Percentiles rank a stretch among this genome's conserved stretches.
These are phyloP conservation scores for Hypanus sabinus DNA, from an alignment of 2,113 vertebrate genomes.

Conservation along the genomic window DNA sequence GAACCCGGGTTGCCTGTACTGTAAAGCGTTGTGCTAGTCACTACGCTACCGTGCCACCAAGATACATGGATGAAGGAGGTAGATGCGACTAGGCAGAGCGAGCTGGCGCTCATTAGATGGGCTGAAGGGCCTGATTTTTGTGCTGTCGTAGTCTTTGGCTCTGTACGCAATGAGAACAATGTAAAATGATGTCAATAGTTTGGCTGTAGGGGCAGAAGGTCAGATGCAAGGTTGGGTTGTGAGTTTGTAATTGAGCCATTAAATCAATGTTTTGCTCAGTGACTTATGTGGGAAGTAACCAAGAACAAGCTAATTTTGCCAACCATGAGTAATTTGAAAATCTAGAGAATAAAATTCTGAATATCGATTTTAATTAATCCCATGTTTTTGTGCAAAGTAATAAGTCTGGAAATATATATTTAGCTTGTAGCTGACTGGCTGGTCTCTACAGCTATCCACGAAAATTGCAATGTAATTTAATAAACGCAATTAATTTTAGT, in stretches of 20 bases:
- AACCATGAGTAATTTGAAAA: not conserved
- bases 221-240: not conserved
- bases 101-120: no score
- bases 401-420: not conserved
- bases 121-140: no score
- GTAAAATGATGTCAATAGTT: not conserved
- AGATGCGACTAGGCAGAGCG: no score
- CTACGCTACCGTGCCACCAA: no score
- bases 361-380: slow-evolving; percentile 13
- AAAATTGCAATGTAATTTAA: not conserved
- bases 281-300: not conserved
- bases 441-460: no score
- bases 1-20: no score
- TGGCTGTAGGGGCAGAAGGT: not conserved
- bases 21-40: no score
- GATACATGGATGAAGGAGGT: no score
- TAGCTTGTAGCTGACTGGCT: not conserved
- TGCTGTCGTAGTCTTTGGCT: no score
- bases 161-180: no score
- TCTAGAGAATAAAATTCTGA: not conserved
- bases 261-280: not conserved
- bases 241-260: not conserved
- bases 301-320: not conserved
- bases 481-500: slow-evolving; percentile 14
- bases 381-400: not conserved